Percentiles rank a stretch among this genome's conserved stretches.
Evolutionary conservation across 2,797 vertebrate species (phyloP).

Genomic region (Typhlichthys subterraneus): DNA sequence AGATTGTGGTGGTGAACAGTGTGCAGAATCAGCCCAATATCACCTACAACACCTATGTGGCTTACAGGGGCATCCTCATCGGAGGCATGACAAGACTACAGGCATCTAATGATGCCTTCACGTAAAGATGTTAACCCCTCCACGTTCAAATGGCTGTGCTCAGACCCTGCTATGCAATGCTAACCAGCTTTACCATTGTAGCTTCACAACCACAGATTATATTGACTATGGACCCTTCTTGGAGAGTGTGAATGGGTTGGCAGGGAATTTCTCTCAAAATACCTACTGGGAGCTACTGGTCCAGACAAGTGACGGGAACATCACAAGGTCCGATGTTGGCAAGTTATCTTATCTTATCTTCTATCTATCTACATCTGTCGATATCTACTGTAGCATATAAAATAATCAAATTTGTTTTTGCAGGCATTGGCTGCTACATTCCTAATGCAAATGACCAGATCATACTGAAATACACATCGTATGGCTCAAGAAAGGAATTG

Average conservation of each 20-base stretch:
- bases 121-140: constrained; percentile 35
- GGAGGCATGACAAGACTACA: constrained; percentile 52
- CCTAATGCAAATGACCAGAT: constrained; percentile 49
- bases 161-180: neutral
- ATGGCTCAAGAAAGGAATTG: no score
- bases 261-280: constrained; percentile 19
- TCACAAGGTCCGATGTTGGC: constrained; percentile 53
- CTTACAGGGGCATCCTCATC: constrained; percentile 46
- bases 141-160: no score
- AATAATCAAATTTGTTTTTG: neutral
- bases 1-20: constrained; percentile 43
- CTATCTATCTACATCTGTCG: no score
- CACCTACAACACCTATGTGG: constrained; percentile 30
- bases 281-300: constrained; percentile 68
- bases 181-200: constrained; percentile 6
- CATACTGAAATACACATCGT: constrained; percentile 56
- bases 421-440: constrained; percentile 71
- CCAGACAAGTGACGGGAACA: constrained; percentile 7
- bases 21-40: neutral
- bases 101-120: constrained; percentile 32
- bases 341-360: constrained; percentile 24
- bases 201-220: constrained; percentile 48
- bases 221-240: constrained; percentile 57
- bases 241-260: constrained; percentile 62
- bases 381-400: neutral